Conservation (phyloP, 2,113 vertebrate species). For the Prinia subflava region DNA sequence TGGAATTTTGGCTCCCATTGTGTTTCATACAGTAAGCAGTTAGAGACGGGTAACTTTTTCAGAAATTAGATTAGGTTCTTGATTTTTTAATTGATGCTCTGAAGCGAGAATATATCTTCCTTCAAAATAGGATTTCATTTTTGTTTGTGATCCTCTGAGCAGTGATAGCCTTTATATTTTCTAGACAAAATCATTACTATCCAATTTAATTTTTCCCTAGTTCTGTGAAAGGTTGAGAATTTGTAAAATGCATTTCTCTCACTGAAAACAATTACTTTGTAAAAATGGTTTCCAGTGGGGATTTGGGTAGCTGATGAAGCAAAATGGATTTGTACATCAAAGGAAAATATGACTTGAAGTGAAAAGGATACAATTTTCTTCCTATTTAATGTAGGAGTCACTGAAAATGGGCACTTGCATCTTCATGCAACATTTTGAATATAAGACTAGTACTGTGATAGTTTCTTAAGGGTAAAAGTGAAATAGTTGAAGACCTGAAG, state of each 20-base stretch:
- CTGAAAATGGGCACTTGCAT: background rate
- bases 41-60: background rate
- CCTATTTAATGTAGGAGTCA: background rate
- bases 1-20: background rate
- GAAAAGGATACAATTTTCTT: constrained; percentile 3
- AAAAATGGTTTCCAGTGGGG: background rate
- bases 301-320: constrained; percentile 15
- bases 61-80: background rate
- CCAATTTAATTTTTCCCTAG: background rate
- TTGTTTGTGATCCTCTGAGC: background rate
- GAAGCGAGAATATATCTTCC: background rate
- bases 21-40: background rate
- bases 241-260: constrained; percentile 10
- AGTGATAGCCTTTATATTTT: background rate
- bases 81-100: background rate
- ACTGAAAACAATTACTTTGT: constrained; percentile 19
- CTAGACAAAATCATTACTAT: background rate
- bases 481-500: background rate
- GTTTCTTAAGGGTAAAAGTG: background rate
- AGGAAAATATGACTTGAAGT: constrained; percentile 17
- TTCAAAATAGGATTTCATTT: background rate
- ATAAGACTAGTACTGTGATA: background rate
- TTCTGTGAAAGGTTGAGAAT: background rate
- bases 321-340: constrained; percentile 36
- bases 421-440: background rate